Conservation (phyloP, 2,888 invertebrate species). For the Athetis lepigone region DNA sequence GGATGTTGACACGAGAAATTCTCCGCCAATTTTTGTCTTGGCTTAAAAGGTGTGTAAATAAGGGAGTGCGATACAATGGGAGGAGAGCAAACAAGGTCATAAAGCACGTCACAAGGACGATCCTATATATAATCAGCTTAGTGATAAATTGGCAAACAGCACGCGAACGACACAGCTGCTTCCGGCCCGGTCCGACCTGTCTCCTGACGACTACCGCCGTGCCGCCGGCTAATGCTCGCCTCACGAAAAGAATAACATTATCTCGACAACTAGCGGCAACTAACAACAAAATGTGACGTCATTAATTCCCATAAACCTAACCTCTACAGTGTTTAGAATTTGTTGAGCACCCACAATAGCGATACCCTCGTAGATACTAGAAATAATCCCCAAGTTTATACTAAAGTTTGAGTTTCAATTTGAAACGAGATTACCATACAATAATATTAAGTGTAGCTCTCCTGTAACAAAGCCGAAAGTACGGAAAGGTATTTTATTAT, state of each 20-base stretch:
- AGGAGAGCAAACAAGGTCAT: conserved; percentile 87
- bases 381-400: conserved; percentile 59
- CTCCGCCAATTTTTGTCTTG: conserved; percentile 67
- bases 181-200: conserved; percentile 71
- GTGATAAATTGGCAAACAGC: conserved; percentile 90
- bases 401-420: conserved; percentile 62
- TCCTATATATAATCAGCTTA: conserved; percentile 90
- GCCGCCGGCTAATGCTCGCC: conserved; percentile 53
- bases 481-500: conserved; percentile 60
- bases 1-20: conserved; percentile 66
- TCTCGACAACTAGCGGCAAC: conserved; percentile 30
- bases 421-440: conserved; percentile 62
- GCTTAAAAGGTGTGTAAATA: conserved; percentile 84
- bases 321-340: conserved; percentile 38
- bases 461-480: conserved; percentile 30
- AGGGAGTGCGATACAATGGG: conserved; percentile 82
- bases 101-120: conserved; percentile 87
- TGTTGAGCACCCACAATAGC: conserved; percentile 49
- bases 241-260: conserved; percentile 54
- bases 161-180: conserved; percentile 89
- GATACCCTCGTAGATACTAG: conserved; percentile 37
- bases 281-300: conserved; percentile 32
- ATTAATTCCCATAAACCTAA: conserved; percentile 34
- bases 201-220: conserved; percentile 37
- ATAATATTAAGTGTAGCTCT: conserved; percentile 58